These are phyloP conservation scores for Caerostris extrusa DNA, from an alignment of 1,140 invertebrate species.

Conservation along the genomic window DNA sequence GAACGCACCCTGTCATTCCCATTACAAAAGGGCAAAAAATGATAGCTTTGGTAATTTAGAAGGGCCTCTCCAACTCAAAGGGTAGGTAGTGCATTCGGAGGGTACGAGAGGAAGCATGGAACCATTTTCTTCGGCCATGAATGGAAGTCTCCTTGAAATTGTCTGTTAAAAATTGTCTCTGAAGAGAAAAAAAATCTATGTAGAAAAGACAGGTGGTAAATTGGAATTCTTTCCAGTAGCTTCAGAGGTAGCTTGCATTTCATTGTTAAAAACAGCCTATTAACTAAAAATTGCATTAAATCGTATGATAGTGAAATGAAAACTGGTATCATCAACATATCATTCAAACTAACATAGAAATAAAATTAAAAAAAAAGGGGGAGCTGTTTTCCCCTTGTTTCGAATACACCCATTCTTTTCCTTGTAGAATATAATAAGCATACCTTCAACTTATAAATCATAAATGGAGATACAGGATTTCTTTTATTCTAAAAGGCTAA, in stretches of 20 bases:
- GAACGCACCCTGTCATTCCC: slow-evolving; percentile 48
- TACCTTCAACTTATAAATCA: too few species aligned
- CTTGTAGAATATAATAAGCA: too few species aligned
- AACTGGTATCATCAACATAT: not conserved
- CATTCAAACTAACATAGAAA: not conserved
- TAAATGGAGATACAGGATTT: too few species aligned
- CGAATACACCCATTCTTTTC: too few species aligned
- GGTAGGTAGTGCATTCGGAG: not conserved
- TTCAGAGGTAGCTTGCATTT: not conserved
- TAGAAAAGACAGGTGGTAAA: not conserved
- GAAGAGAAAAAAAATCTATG: not conserved
- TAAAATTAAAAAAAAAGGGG: not conserved
- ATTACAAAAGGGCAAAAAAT: slow-evolving; percentile 60
- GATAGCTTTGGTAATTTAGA: slow-evolving; percentile 27
- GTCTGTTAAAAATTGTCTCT: not conserved
- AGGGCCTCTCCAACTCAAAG: not conserved
- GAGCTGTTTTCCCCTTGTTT: too few species aligned
- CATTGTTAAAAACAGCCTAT: not conserved
- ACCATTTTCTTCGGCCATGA: slow-evolving; percentile 3
- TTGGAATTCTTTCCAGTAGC: not conserved
- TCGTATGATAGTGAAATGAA: too few species aligned
- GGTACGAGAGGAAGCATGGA: not conserved
- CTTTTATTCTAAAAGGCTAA: too few species aligned
- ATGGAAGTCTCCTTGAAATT: not conserved
- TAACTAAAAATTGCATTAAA: not conserved